phyloP scores from a whole-genome alignment of 2,888 invertebrate species.

The Caenorhabditis becei region DNA sequence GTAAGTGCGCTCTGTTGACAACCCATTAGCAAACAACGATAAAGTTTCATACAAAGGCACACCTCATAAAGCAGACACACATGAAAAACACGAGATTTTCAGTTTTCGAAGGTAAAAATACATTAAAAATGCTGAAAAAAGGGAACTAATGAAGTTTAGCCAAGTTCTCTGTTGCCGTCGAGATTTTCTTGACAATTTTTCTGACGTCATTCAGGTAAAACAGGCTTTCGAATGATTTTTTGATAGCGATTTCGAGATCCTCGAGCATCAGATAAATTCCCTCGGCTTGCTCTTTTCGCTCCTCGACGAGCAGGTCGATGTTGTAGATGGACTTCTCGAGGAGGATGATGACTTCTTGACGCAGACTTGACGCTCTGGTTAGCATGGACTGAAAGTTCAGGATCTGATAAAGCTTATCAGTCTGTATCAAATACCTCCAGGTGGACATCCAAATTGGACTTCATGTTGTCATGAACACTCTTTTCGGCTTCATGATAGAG shows the following conservation, averaged over 20 bases:
- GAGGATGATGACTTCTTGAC: background rate
- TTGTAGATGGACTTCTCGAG: background rate
- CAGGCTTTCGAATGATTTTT: background rate
- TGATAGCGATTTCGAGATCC: background rate
- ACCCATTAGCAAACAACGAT: background rate
- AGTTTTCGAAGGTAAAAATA: background rate
- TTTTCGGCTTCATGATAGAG: background rate
- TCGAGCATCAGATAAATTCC: conserved; percentile 1
- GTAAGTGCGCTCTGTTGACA: conserved; percentile 17
- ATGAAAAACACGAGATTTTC: no score
- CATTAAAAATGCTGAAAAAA: background rate
- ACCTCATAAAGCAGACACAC: no score
- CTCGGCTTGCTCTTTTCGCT: conserved; percentile 2
- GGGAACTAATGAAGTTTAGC: background rate
- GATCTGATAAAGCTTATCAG: background rate
- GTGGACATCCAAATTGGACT: background rate
- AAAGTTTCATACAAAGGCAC: no score
- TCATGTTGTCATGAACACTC: background rate
- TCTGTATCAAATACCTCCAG: background rate
- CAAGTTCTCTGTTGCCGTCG: background rate
- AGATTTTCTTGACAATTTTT: background rate
- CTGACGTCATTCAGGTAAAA: background rate
- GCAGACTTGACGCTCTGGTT: background rate
- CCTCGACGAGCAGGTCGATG: background rate
- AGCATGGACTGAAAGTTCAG: conserved; percentile 3